Evolutionary conservation across 2,888 invertebrate genomes (phyloP), one percentile per base, ranked within the genome.

Genomic region (Apotomis betuletana): DNA sequence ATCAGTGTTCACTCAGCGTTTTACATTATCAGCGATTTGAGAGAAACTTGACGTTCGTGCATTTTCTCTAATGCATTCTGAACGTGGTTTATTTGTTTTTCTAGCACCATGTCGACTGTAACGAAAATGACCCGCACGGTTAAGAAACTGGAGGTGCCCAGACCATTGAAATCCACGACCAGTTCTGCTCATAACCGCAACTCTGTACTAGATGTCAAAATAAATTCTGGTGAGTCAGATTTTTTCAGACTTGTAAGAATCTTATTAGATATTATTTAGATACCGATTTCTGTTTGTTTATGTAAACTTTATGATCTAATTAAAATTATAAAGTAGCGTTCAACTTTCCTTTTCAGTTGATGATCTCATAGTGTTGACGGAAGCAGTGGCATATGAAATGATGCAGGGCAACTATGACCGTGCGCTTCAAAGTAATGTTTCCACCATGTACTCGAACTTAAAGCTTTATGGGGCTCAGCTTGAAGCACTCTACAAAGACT

Each of bases 401-500:
- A 95, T 96, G 85, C 96, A 96, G 82, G 96, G 96, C 77, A 95
- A 95, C 85, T 95, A 95, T 89, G 96, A 96, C 87, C 94, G 94
- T 87, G 94, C 94, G 76, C 93, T 96, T 79, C 95, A 96, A 83
- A 95, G 95, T 85, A 96, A 95, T 84, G 96, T 97, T 83, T 94
- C 96, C 72, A 95, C 96, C 81, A 95, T 97, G 93, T 96, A 96
- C 86, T 95, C 96, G 85, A 96, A 97, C 87, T 93, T 97, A 77
- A 97, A 97, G 88, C 95, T 96, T 57, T 96, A 96, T 86, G 96
- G 97, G 75, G 96, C 96, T 79, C 96, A 97, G 87, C 93, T 97
- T 82, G 97, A 97, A 94, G 94, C 95, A 78, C 94, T 96, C 76
- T 97, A 96, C 83, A 97, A 97, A 92, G 97, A 97, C 88, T 96